Evolutionary conservation across 2,113 vertebrate species (phyloP), one percentile per base, ranked within the genome.

Genomic region (Rhinoptilus africanus): DNA sequence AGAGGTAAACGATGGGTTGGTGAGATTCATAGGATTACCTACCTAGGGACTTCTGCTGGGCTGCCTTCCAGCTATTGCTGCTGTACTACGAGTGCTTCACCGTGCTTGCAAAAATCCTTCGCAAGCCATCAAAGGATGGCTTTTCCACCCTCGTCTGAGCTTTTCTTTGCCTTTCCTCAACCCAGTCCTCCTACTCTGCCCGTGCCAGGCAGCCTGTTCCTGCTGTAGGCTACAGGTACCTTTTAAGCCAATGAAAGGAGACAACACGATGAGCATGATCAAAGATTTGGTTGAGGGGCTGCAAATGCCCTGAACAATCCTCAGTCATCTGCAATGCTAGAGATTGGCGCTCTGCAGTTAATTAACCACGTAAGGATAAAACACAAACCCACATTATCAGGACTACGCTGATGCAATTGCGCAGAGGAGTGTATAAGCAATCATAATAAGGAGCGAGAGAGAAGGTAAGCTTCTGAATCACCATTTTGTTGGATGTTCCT

Each of bases 201-300:
- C 17, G 18, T 4, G 6, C 4, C 62, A 23, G 10, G 17, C 37
- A 59, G 43, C 41, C 32, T 57, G 26, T 17, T 60, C n/a, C 41
- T 2, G 0, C 26, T 14, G 23, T 6, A 68, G 26, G 28, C 71
- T 54, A 28, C 0, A 35, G 47, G 47, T 37, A 32, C 27, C 37
- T 60, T 37, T 26, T 14, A 39, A 59, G 32, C 10, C 56, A 74
- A 3, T 11, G 30, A 67, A 37, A 67, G 73, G 62, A 7, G 45
- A 56, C 16, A 47, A n/a, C 0, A 0, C 20, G 34, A 60, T 0
- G 3, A 78, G 14, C 14, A 34, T 0, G 1, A 43, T 63, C 21
- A 59, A 75, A 69, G 83, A 16, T 35, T 50, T 4, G 2, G 17
- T 35, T 80, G 27, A 43, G 27, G 16, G 56, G 47, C 47, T 88